Percentiles rank a stretch among this genome's conserved stretches.
These are phyloP conservation scores for Drosophila helvetica DNA, from an alignment of 2,888 invertebrate genomes.

Conservation along the genomic window DNA sequence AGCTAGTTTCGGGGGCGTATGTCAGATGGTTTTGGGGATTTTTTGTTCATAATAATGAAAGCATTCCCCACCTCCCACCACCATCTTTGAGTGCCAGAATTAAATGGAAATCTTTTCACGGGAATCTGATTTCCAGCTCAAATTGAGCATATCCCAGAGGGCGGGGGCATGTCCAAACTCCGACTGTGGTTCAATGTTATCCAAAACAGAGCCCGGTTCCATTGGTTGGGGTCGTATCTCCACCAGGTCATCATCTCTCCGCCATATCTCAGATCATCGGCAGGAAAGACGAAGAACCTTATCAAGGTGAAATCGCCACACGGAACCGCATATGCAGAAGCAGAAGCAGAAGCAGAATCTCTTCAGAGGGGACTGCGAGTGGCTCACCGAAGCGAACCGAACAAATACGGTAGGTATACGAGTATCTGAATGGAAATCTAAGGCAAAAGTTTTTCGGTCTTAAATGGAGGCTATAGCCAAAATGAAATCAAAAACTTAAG, in stretches of 20 bases:
- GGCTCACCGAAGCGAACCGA: constrained; percentile 67
- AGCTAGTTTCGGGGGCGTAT: too few species aligned
- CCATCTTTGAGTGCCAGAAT: constrained; percentile 30
- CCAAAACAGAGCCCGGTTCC: neutral
- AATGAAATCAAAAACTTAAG: constrained; percentile 41
- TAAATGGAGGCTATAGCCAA: constrained; percentile 37
- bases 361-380: constrained; percentile 14
- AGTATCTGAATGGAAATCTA: constrained; percentile 51
- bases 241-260: constrained; percentile 14
- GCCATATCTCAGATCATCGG: neutral
- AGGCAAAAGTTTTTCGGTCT: constrained; percentile 20
- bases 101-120: constrained; percentile 52
- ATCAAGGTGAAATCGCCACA: constrained; percentile 57
- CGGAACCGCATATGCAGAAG: neutral
- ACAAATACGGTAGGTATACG: constrained; percentile 35
- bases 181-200: constrained; percentile 34
- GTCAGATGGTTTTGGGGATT: too few species aligned
- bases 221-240: constrained; percentile 11
- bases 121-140: constrained; percentile 58
- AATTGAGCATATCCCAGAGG: constrained; percentile 63
- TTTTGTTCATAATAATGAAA: constrained; percentile 8
- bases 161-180: constrained; percentile 10
- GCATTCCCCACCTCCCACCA: constrained; percentile 1
- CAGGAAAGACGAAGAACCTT: constrained; percentile 29
- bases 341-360: constrained; percentile 25